phyloP scores from a whole-genome alignment of 2,797 vertebrate genomes.

The Chloroceryle amazona region DNA sequence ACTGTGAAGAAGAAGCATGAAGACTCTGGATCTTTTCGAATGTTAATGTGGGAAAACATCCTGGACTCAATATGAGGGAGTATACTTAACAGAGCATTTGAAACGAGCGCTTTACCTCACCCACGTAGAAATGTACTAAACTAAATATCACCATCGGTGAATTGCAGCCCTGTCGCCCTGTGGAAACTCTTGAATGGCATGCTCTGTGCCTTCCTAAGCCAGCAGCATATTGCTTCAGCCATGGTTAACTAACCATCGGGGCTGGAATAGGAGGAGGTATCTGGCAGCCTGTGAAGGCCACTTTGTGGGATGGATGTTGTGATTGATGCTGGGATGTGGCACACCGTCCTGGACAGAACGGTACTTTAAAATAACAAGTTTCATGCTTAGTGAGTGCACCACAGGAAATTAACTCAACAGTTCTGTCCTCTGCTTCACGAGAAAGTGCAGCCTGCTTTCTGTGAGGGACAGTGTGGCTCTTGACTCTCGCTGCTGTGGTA shows the following conservation, averaged over 20 bases:
- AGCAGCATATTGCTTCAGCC: not conserved
- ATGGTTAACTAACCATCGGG: fast-evolving
- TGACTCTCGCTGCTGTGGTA: not conserved
- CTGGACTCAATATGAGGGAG: not conserved
- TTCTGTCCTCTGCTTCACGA: not conserved
- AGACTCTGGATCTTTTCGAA: not conserved
- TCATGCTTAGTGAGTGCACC: not conserved
- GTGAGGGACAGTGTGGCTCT: not conserved
- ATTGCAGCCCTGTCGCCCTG: not conserved
- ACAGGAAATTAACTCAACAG: not conserved
- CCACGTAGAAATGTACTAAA: not conserved
- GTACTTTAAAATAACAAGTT: not conserved
- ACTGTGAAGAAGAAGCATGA: not conserved
- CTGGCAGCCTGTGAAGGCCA: not conserved
- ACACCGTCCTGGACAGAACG: not conserved
- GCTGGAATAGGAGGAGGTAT: not conserved
- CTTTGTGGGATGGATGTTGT: not conserved
- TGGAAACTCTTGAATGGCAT: not conserved
- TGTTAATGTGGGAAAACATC: not conserved
- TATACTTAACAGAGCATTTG: not conserved
- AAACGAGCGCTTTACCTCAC: not conserved
- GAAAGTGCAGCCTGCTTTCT: not conserved
- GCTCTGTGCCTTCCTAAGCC: not conserved
- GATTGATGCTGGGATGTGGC: not conserved
- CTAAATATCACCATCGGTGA: not conserved